A percentile compares a stretch with the other conserved stretches of the same genome.
These are phyloP conservation scores for Amniataba percoides DNA, from an alignment of 2,797 vertebrate genomes.

Conservation along the genomic window DNA sequence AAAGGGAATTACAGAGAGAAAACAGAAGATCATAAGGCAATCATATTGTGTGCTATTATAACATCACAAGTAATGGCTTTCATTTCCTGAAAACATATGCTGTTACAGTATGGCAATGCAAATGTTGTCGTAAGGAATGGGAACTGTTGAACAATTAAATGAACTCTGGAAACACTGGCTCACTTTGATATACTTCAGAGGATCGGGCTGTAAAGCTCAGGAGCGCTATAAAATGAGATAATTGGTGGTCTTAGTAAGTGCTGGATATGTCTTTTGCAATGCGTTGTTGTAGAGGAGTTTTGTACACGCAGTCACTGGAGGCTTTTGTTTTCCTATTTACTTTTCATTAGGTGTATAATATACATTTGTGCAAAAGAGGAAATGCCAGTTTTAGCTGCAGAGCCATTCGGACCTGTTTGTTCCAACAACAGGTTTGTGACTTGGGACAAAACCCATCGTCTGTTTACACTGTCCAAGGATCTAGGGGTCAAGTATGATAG, in stretches of 20 bases:
- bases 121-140: slow-evolving; percentile 36
- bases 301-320: slow-evolving; percentile 28
- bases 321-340: slow-evolving; percentile 31
- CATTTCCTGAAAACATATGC: slow-evolving; percentile 53
- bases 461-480: slow-evolving; percentile 75
- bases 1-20: slow-evolving; percentile 55
- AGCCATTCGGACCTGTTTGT: slow-evolving; percentile 14
- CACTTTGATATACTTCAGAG: slow-evolving; percentile 51
- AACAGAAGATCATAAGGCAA: slow-evolving; percentile 52
- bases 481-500: slow-evolving; percentile 84
- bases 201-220: slow-evolving; percentile 31
- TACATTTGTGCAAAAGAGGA: slow-evolving; percentile 10
- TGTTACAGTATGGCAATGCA: slow-evolving; percentile 35
- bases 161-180: slow-evolving; percentile 33
- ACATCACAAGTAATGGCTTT: slow-evolving; percentile 57
- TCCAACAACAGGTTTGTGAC: slow-evolving; percentile 25
- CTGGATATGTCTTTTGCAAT: slow-evolving; percentile 27
- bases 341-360: slow-evolving; percentile 36
- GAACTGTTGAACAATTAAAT: slow-evolving; percentile 53
- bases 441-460: slow-evolving; percentile 57
- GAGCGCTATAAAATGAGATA: slow-evolving; percentile 20
- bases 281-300: slow-evolving; percentile 28
- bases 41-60: slow-evolving; percentile 44
- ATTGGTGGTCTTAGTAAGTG: slow-evolving; percentile 30
- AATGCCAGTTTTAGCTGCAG: slow-evolving; percentile 9